phyloP scores from a whole-genome alignment of 2,113 vertebrate genomes.

The Mirounga angustirostris region DNA sequence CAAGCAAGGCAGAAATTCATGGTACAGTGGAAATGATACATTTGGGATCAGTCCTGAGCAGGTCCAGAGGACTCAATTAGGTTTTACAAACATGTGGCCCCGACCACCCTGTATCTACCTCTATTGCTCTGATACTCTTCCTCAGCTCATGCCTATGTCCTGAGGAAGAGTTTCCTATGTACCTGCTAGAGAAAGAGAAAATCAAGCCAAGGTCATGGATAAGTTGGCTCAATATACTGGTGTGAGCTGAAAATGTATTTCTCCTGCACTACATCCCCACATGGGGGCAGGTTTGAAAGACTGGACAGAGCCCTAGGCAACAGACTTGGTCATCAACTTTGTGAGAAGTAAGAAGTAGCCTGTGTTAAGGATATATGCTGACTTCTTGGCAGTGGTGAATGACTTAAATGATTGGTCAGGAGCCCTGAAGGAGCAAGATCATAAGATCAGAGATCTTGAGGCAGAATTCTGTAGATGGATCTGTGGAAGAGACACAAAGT shows the following conservation, averaged over 20 bases:
- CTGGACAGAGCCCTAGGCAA: not conserved
- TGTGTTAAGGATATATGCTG: not conserved
- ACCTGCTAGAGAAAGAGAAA: not conserved
- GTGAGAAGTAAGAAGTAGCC: not conserved
- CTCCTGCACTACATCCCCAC: not conserved
- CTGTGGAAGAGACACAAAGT: not conserved
- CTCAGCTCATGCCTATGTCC: not conserved
- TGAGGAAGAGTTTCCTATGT: not conserved
- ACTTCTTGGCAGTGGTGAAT: not conserved
- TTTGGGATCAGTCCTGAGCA: not conserved
- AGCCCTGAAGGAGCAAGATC: not conserved
- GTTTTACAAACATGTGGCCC: not conserved
- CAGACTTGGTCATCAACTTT: not conserved
- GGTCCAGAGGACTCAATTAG: not conserved
- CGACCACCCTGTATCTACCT: not conserved
- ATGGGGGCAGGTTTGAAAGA: not conserved
- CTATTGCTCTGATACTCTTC: not conserved
- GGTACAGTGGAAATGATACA: not conserved
- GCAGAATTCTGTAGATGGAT: not conserved
- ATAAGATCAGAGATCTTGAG: not conserved
- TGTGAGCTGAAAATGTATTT: not conserved
- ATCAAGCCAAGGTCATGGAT: not conserved
- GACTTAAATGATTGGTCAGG: not conserved
- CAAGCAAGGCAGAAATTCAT: not conserved
- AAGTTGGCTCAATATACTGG: not conserved